These are phyloP conservation scores for Vulpes vulpes DNA, from an alignment of 2,113 vertebrate species.

Conservation along the genomic window DNA sequence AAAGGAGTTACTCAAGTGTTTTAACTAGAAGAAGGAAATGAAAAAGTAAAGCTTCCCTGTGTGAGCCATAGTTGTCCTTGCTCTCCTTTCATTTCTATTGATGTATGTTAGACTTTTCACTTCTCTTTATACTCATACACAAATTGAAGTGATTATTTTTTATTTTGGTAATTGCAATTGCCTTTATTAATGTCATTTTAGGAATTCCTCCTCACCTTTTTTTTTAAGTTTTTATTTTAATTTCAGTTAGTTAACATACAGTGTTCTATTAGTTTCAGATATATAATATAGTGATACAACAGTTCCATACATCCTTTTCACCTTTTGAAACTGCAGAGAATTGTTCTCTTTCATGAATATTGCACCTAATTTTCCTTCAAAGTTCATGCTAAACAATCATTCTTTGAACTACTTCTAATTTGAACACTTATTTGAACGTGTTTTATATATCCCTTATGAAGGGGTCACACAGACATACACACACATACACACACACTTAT, in stretches of 20 bases:
- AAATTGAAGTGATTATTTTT: not conserved
- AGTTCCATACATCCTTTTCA: not conserved
- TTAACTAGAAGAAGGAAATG: not conserved
- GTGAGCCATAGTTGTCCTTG: not conserved
- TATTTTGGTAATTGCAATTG: not conserved
- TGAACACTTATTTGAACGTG: not conserved
- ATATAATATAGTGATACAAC: not conserved
- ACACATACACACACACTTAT: not conserved
- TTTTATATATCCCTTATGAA: not conserved
- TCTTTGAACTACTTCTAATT: slow-evolving; percentile 51
- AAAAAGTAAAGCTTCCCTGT: not conserved
- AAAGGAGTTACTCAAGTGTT: not conserved
- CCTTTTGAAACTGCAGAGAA: not conserved
- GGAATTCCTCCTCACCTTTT: not conserved
- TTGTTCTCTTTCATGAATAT: not conserved
- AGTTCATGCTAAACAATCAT: not conserved
- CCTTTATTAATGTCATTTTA: not conserved
- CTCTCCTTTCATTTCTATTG: not conserved
- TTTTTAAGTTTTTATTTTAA: not conserved
- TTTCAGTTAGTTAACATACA: not conserved
- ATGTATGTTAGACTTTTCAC: not conserved
- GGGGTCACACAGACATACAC: not conserved
- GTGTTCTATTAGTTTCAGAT: not conserved
- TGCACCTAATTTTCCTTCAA: slow-evolving; percentile 11
- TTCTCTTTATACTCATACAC: not conserved